Evolutionary conservation across 2,797 vertebrate species (phyloP).

Genomic region (Streptopelia turtur): DNA sequence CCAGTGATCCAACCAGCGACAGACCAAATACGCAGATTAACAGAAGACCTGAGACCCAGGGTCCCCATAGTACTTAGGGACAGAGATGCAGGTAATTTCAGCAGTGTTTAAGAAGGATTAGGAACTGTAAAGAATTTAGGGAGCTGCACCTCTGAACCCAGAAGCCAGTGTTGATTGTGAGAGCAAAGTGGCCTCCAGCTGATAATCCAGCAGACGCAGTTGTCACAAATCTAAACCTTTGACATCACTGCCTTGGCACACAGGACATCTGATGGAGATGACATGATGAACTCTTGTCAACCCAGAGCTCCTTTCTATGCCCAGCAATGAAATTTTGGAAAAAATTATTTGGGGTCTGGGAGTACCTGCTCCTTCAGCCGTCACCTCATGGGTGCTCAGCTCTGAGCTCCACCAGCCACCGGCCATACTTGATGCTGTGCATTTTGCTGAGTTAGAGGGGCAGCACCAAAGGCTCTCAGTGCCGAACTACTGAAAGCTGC

Average conservation of each 20-base stretch:
- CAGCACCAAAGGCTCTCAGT: background rate
- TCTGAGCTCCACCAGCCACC: background rate
- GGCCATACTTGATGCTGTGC: background rate
- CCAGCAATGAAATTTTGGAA: background rate
- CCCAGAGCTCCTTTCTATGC: background rate
- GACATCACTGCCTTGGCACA: background rate
- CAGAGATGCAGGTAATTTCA: background rate
- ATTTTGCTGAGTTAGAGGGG: background rate
- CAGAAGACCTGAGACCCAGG: background rate
- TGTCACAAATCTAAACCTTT: background rate
- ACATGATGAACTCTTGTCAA: background rate
- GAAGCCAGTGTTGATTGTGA: background rate
- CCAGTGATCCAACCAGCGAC: background rate
- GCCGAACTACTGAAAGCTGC: background rate
- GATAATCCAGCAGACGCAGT: background rate
- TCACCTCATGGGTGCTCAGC: fast-evolving
- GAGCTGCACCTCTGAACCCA: background rate
- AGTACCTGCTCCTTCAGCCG: background rate
- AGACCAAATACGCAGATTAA: background rate
- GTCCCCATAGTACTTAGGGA: background rate
- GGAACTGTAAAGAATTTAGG: background rate
- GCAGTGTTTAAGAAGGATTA: background rate
- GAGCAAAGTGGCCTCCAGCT: background rate
- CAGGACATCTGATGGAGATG: background rate
- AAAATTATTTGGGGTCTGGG: background rate